A percentile compares a stretch with the other conserved stretches of the same genome.
phyloP scores from a whole-genome alignment of 2,888 invertebrate genomes.

The Agelastica alni region DNA sequence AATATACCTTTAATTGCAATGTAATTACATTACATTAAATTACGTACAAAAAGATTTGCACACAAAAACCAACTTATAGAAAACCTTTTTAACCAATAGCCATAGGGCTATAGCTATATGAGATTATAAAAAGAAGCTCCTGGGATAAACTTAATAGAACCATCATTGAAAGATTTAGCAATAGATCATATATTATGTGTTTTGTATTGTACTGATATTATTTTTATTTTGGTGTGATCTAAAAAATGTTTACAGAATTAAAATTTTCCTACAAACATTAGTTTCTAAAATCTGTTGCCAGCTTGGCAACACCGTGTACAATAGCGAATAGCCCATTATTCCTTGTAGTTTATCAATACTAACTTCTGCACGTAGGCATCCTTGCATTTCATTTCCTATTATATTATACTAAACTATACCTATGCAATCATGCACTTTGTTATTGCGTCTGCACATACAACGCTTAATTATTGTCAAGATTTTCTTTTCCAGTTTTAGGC shows the following conservation, averaged over 20 bases:
- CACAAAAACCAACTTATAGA: too few species aligned
- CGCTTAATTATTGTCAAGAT: slow-evolving; percentile 36
- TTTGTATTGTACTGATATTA: too few species aligned
- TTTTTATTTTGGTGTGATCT: too few species aligned
- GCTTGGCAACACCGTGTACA: slow-evolving; percentile 20
- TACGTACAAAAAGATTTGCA: too few species aligned
- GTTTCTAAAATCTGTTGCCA: background rate
- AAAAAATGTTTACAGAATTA: too few species aligned
- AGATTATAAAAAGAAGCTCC: background rate
- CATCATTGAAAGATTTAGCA: background rate
- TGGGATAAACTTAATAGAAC: background rate
- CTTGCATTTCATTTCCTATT: slow-evolving; percentile 35
- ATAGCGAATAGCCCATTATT: background rate
- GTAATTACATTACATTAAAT: too few species aligned
- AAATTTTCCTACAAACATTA: too few species aligned
- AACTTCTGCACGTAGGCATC: slow-evolving; percentile 51
- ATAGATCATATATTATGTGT: too few species aligned
- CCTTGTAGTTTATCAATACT: slow-evolving; percentile 44
- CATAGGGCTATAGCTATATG: too few species aligned
- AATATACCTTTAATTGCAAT: too few species aligned
- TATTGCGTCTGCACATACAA: slow-evolving; percentile 31
- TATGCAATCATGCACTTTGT: slow-evolving; percentile 38
- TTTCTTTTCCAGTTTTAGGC: slow-evolving; percentile 29
- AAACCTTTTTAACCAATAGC: too few species aligned
- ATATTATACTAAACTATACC: slow-evolving; percentile 30